These are phyloP conservation scores for Pseudonaja textilis DNA, from an alignment of 2,113 vertebrate species.

Conservation along the genomic window DNA sequence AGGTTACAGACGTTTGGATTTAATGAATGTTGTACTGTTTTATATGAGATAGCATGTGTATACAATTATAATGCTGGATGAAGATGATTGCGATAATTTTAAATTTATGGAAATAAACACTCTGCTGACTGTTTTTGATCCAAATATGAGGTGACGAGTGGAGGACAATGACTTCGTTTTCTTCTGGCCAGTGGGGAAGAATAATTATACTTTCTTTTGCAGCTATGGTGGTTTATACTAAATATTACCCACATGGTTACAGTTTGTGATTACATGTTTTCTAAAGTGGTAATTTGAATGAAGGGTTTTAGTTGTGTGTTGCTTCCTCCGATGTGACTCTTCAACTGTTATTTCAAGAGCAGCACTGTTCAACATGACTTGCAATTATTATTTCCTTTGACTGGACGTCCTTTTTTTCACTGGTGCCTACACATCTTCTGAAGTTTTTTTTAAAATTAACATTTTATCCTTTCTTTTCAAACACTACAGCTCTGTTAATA, in stretches of 20 bases:
- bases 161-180: background rate
- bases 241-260: background rate
- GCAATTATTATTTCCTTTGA: constrained; percentile 8
- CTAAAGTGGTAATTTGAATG: background rate
- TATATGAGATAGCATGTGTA: background rate
- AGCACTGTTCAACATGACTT: background rate
- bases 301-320: constrained; percentile 8
- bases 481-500: constrained; percentile 15
- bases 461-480: background rate
- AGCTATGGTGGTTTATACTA: background rate
- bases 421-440: background rate
- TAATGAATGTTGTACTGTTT: background rate
- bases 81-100: background rate
- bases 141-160: background rate
- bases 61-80: background rate
- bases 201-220: background rate
- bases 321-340: background rate
- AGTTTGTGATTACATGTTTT: background rate
- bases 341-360: constrained; percentile 2
- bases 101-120: background rate
- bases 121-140: background rate
- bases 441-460: constrained; percentile 1
- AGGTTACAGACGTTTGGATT: background rate
- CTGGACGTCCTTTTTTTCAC: constrained; percentile 27
- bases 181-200: background rate